Evolutionary conservation across 2,113 vertebrate species (phyloP).

Genomic region (Perca schrenkii): DNA sequence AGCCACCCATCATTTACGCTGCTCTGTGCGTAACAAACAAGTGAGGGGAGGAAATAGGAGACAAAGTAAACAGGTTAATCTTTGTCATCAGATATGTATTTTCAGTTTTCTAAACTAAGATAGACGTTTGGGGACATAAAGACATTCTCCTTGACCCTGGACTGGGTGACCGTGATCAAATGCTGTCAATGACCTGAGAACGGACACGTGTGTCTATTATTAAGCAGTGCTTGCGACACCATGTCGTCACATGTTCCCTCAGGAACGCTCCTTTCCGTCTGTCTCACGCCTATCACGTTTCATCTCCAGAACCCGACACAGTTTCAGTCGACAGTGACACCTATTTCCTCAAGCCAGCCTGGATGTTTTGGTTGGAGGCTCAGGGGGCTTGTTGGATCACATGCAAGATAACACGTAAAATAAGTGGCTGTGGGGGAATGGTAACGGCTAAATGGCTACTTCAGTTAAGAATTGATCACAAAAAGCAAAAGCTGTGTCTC

Average conservation of each 20-base stretch:
- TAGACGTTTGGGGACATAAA: background rate
- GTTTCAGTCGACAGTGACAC: constrained; percentile 18
- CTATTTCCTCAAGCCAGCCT: constrained; percentile 13
- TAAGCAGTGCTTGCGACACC: constrained; percentile 19
- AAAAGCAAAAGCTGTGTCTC: background rate
- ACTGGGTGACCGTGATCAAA: background rate
- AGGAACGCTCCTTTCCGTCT: background rate
- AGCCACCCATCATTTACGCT: background rate
- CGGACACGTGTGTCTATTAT: constrained; percentile 39
- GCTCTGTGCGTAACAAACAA: background rate
- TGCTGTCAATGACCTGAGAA: background rate
- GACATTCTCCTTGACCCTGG: constrained; percentile 29
- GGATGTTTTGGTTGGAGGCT: constrained; percentile 14
- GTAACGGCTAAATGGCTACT: no score
- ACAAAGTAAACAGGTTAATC: background rate
- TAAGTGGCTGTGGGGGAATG: background rate
- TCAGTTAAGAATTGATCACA: background rate
- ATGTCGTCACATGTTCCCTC: constrained; percentile 20
- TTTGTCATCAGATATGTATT: background rate
- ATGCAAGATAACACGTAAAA: background rate
- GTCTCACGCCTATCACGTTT: constrained; percentile 74
- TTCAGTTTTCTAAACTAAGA: background rate
- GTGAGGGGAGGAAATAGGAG: background rate
- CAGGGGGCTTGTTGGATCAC: background rate
- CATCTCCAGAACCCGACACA: constrained; percentile 18